A percentile compares a stretch with the other conserved stretches of the same genome.
These are phyloP conservation scores for Melanerpes formicivorus DNA, from an alignment of 2,113 vertebrate species.

Conservation along the genomic window DNA sequence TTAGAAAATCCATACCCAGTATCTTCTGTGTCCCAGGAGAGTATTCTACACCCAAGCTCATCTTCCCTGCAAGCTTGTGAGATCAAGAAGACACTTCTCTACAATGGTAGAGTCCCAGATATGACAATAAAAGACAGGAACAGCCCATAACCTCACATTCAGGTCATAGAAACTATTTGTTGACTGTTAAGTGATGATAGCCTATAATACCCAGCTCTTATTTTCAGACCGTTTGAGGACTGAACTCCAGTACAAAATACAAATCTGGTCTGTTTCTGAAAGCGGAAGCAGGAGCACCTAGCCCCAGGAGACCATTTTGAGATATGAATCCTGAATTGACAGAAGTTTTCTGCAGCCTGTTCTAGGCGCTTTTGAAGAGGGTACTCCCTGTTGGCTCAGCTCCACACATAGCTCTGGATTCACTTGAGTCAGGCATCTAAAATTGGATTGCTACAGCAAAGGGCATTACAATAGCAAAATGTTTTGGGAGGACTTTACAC, in stretches of 20 bases:
- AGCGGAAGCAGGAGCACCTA: not conserved
- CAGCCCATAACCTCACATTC: not conserved
- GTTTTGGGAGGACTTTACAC: not conserved
- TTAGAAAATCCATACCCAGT: not conserved
- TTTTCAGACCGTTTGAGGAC: not conserved
- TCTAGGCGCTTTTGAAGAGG: not conserved
- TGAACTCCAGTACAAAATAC: not conserved
- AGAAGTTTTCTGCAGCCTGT: not conserved
- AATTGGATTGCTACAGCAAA: slow-evolving; percentile 10
- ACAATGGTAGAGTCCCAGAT: not conserved
- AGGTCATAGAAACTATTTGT: not conserved
- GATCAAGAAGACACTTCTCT: not conserved
- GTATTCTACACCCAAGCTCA: not conserved
- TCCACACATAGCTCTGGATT: not conserved
- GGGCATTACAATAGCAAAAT: not conserved
- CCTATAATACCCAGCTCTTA: not conserved
- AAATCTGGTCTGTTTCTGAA: not conserved
- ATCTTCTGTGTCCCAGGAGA: not conserved
- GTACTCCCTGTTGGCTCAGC: not conserved
- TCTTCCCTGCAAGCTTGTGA: not conserved
- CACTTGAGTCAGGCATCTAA: slow-evolving; percentile 1
- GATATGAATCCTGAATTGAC: not conserved
- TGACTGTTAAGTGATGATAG: not conserved
- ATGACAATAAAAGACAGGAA: not conserved
- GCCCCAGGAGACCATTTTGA: not conserved